phyloP scores from a whole-genome alignment of 1,140 invertebrate species.

The Intoshia linei region DNA sequence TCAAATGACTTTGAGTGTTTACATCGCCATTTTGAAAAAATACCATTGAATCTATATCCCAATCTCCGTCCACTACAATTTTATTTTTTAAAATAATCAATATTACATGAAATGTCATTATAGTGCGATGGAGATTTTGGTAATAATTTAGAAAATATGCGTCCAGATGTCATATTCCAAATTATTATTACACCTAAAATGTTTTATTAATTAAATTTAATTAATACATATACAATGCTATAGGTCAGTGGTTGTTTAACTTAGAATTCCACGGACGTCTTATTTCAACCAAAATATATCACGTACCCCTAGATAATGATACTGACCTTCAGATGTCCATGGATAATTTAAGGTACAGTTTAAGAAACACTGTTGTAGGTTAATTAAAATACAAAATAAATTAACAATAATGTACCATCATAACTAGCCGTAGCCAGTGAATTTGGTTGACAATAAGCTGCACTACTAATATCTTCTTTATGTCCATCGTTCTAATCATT shows the following conservation, averaged over 20 bases:
- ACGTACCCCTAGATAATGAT: no score
- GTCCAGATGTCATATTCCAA: constrained; percentile 24
- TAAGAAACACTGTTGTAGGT: no score
- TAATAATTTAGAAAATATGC: constrained; percentile 18
- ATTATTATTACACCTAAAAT: constrained; percentile 21
- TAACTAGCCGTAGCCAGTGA: constrained; percentile 20
- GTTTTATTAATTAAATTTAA: no score
- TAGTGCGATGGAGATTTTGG: constrained; percentile 11
- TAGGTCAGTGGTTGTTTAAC: no score
- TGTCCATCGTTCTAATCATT: constrained; percentile 18
- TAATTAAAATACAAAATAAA: no score
- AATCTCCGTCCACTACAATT: constrained; percentile 18
- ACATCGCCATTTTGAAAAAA: constrained; percentile 14
- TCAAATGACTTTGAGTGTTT: constrained; percentile 14
- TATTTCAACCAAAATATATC: no score
- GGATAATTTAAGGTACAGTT: no score
- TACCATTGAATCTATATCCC: constrained; percentile 15
- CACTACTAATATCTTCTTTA: constrained; percentile 18
- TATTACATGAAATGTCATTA: constrained; percentile 7
- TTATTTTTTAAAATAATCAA: background rate
- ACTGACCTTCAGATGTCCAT: no score
- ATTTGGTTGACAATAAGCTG: constrained; percentile 17
- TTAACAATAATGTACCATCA: no score
- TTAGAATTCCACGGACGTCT: no score
- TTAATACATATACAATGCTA: no score